Percentiles rank a stretch among this genome's conserved stretches.
Evolutionary conservation across 2,113 vertebrate species (phyloP).

Genomic region (Tiliqua scincoides): DNA sequence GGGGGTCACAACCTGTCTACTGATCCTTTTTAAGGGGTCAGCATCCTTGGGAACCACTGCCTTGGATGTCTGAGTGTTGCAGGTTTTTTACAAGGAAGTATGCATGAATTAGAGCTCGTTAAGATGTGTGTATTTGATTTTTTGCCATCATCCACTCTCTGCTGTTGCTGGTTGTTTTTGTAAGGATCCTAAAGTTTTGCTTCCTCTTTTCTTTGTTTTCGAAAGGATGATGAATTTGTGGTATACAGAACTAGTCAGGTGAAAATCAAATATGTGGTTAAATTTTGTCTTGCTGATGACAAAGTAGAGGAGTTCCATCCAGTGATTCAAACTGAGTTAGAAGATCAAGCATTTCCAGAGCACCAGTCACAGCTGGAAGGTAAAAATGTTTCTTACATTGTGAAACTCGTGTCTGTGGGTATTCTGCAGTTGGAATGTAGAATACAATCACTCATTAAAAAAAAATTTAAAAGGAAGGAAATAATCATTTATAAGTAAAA

Average conservation of each 20-base stretch:
- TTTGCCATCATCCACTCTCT: background rate
- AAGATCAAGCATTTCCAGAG: constrained; percentile 10
- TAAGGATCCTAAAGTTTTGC: background rate
- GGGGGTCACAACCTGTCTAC: background rate
- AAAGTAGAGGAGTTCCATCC: constrained; percentile 75
- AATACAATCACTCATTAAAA: background rate
- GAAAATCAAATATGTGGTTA: constrained; percentile 85
- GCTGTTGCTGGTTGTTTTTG: constrained; percentile 1
- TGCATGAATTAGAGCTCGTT: too few relatives aligned
- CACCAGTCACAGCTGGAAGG: constrained; percentile 41
- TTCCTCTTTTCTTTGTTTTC: constrained; percentile 37
- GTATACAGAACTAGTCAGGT: constrained; percentile 86
- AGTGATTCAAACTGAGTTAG: constrained; percentile 35
- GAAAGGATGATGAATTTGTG: constrained; percentile 88
- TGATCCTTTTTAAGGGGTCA: too few relatives aligned
- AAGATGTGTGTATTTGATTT: too few relatives aligned
- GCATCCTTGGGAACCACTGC: too few relatives aligned
- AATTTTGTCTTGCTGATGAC: constrained; percentile 77
- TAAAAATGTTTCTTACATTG: constrained; percentile 51
- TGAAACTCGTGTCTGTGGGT: background rate
- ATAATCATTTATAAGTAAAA: too few relatives aligned
- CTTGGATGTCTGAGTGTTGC: too few relatives aligned
- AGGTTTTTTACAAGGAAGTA: too few relatives aligned
- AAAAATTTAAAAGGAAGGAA: background rate
- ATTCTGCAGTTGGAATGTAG: background rate